phyloP scores from a whole-genome alignment of 2,113 vertebrate genomes.

The Sprattus sprattus region DNA sequence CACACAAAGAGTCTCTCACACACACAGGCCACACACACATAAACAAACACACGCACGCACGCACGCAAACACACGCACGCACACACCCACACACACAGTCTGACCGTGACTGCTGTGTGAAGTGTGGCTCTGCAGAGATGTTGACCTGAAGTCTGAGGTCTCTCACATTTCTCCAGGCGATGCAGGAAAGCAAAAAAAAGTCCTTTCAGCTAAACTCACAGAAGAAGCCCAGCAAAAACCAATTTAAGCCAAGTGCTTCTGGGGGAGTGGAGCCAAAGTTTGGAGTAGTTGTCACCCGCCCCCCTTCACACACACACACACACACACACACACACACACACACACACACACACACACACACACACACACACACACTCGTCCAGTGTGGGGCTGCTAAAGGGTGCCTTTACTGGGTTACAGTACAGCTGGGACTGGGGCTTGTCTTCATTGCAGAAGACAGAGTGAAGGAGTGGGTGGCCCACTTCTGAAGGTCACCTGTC shows the following conservation, averaged over 20 bases:
- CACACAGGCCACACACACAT: not conserved
- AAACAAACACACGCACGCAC: not conserved
- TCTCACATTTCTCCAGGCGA: conserved; percentile 9
- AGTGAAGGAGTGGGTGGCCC: not conserved
- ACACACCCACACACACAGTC: not conserved
- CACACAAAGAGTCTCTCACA: too few species aligned
- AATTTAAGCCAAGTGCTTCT: conserved; percentile 53
- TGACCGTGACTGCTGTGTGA: not conserved
- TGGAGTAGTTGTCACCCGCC: not conserved
- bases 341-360: not conserved
- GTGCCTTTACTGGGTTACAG: conserved; percentile 67
- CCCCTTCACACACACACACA: not conserved
- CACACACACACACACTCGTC: conserved; percentile 27
- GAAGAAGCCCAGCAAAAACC: conserved; percentile 26
- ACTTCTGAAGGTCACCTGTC: conserved; percentile 4
- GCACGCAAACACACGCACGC: not conserved
- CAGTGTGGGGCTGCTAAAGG: conserved; percentile 61
- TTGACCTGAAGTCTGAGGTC: not conserved
- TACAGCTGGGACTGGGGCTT: conserved; percentile 62
- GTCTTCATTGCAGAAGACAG: conserved; percentile 35
- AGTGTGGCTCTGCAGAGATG: not conserved
- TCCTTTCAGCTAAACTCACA: not conserved
- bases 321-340: conserved; percentile 5
- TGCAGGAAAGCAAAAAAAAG: not conserved
- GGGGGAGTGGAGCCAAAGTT: conserved; percentile 44